These are phyloP conservation scores for Olivierus martensii DNA, from an alignment of 1,140 invertebrate genomes.

Conservation along the genomic window DNA sequence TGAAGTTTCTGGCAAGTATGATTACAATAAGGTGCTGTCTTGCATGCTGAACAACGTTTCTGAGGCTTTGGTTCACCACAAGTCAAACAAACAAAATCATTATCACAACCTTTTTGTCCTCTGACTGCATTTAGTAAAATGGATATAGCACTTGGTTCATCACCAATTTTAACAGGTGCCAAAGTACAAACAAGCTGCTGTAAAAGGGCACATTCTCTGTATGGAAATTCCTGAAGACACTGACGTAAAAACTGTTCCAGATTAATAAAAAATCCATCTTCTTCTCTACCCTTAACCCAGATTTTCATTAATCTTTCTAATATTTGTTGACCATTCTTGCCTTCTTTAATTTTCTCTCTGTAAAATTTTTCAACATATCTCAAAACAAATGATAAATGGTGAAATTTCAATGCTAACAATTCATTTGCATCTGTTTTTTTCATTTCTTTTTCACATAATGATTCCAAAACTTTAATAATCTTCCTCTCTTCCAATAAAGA, in stretches of 20 bases:
- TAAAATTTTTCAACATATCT: slow-evolving; percentile 36
- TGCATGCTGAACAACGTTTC: slow-evolving; percentile 93
- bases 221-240: slow-evolving; percentile 73
- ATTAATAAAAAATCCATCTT: slow-evolving; percentile 57
- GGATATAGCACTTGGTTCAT: slow-evolving; percentile 41
- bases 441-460: slow-evolving; percentile 78
- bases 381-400: slow-evolving; percentile 65
- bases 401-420: slow-evolving; percentile 80
- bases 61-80: slow-evolving; percentile 76
- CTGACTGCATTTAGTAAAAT: slow-evolving; percentile 76
- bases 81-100: slow-evolving; percentile 58
- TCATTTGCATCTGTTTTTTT: slow-evolving; percentile 72
- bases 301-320: slow-evolving; percentile 30
- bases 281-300: slow-evolving; percentile 55
- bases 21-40: slow-evolving; percentile 85
- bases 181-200: slow-evolving; percentile 60
- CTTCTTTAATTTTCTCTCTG: slow-evolving; percentile 32
- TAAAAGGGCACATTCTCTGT: slow-evolving; percentile 68
- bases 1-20: slow-evolving; percentile 85
- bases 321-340: slow-evolving; percentile 23
- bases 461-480: slow-evolving; percentile 64
- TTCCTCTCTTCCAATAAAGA: slow-evolving; percentile 54
- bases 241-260: slow-evolving; percentile 71
- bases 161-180: slow-evolving; percentile 44
- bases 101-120: slow-evolving; percentile 56